phyloP scores from a whole-genome alignment of 2,797 vertebrate genomes.

The Poecilia picta region DNA sequence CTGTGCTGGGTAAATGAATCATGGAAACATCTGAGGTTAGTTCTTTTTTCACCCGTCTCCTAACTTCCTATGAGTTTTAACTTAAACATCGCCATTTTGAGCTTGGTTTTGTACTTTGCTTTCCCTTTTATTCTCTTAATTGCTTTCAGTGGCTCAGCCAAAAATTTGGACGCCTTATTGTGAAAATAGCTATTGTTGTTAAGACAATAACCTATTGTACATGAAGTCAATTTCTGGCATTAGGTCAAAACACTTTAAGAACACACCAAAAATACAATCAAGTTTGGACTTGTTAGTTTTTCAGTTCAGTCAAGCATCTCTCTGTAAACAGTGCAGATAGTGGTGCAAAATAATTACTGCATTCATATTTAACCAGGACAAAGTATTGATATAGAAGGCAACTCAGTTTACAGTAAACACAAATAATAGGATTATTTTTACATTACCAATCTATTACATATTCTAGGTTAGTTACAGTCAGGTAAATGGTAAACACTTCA shows the following conservation, averaged over 20 bases:
- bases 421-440: neutral
- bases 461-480: neutral
- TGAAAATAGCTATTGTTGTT: neutral
- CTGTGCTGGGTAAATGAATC: constrained; percentile 41
- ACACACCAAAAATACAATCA: neutral
- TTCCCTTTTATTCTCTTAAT: neutral
- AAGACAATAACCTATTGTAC: neutral
- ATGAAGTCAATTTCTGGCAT: neutral
- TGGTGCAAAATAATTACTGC: neutral
- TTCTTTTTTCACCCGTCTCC: neutral
- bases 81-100: neutral
- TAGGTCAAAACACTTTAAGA: neutral
- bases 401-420: too few relatives aligned
- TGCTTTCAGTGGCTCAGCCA: neutral
- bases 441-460: neutral
- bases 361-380: constrained; percentile 1
- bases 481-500: neutral
- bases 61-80: neutral
- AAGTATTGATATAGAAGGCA: neutral
- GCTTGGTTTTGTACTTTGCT: neutral
- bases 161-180: neutral
- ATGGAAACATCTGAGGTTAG: constrained; percentile 62
- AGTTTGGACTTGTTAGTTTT: neutral
- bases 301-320: neutral
- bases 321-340: neutral